Conservation (phyloP, 1,140 invertebrate species). For the Stenopsyche tienmushanensis region DNA sequence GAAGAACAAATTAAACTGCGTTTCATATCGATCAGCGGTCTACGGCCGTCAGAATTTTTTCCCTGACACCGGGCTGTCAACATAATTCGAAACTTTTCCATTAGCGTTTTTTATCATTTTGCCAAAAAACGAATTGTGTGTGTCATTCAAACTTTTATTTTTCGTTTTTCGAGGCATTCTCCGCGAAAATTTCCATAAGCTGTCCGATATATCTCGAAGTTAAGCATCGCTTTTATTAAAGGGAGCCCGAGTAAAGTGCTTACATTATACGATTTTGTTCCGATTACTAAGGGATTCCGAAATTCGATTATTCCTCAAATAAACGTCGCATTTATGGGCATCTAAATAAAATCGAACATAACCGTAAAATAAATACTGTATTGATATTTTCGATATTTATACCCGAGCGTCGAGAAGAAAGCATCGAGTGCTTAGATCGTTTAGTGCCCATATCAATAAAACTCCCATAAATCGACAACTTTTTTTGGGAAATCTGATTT, state of each 20-base stretch:
- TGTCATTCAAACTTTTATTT: constrained; percentile 15
- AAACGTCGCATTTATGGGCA: no score
- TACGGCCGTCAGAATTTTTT: not conserved
- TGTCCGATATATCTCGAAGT: constrained; percentile 7
- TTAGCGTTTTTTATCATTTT: not conserved
- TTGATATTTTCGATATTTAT: no score
- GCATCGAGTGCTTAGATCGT: no score
- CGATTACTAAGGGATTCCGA: not conserved
- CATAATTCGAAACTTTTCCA: not conserved
- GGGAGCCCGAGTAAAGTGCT: not conserved
- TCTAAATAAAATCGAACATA: no score
- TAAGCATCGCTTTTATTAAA: not conserved
- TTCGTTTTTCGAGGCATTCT: constrained; percentile 5
- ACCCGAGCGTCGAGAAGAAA: no score
- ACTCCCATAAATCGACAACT: no score
- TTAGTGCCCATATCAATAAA: no score
- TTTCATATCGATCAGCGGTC: no score
- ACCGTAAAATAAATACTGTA: no score
- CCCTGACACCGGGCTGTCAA: not conserved
- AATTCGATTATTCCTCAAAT: no score
- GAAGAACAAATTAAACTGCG: no score
- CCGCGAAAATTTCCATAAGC: not conserved
- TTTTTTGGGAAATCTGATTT: no score
- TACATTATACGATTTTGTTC: not conserved
- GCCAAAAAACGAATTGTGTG: constrained; percentile 6